Evolutionary conservation across 1,140 invertebrate species (phyloP), one percentile per base, ranked within the genome.

Genomic region (Myzus persicae): DNA sequence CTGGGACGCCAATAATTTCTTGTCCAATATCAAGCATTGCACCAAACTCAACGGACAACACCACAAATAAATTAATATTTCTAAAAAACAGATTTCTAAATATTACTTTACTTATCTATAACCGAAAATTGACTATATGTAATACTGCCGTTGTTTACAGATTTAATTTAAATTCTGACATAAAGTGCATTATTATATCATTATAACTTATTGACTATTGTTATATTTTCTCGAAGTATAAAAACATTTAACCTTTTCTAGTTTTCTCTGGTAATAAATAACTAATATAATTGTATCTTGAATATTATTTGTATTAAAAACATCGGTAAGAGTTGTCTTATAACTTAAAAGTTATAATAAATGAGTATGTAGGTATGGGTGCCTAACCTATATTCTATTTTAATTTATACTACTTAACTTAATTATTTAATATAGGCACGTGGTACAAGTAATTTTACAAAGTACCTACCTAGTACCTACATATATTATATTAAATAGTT

Each of bases 1-100:
- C 2, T 82, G 67, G 2, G 42, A 20, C 24, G 4, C 91, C 22
- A 48, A 76, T 76, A n/a, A 40, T 54, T 31, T 85, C 14, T 67
- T 85, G 38, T 54, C 38, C 46, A 85, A 40, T 85, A 22, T 54
- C 26, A 93, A 51, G 42, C 81, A 93, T 9, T 93, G 91, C 76
- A 93, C 91, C 91, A 93, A 48, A 54, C 91, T 93, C 46, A 85
- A 48, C 46, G 91, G 91, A 42, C 81, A 93, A 54, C 91, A 93
- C 91, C 91, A 93, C 31, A 93, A 51, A 48, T 93, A 93, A 31
- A 93, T 85, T 5, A 93, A 54, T n/a, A 91, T 42, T 42, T 91
- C 90, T 91, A 42, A 46, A 44, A 46, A 20, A 87, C 11, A n/a
- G 18, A 76, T 76, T 18, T 76, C n/a, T n/a, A 18, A 76, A 76